Evolutionary conservation across 2,113 vertebrate genomes (phyloP).

Genomic region (Indri indri): DNA sequence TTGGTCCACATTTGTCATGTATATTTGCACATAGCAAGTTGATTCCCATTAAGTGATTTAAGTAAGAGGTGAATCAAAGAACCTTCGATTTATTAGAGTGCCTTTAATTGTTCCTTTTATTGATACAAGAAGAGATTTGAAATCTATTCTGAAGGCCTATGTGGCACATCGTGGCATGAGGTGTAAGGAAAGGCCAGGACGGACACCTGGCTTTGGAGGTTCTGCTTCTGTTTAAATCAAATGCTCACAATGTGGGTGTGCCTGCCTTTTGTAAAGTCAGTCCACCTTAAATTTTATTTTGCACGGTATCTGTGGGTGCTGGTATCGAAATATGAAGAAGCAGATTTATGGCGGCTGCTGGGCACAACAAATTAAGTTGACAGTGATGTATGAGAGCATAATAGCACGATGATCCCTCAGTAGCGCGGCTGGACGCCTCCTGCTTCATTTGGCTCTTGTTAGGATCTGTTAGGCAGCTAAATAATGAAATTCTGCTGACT

Average conservation of each 20-base stretch:
- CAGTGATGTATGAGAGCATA: constrained; percentile 95
- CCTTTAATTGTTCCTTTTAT: background rate
- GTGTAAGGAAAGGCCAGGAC: background rate
- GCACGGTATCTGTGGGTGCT: constrained; percentile 84
- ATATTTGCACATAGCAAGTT: background rate
- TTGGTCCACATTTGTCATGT: background rate
- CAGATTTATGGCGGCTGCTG: constrained; percentile 97
- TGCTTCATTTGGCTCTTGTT: constrained; percentile 94
- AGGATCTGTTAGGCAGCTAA: constrained; percentile 92
- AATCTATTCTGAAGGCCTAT: background rate
- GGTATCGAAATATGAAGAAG: constrained; percentile 92
- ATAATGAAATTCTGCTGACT: constrained; percentile 93
- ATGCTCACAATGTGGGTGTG: background rate
- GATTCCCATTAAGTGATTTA: background rate
- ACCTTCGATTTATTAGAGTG: background rate
- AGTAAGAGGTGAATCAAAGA: constrained; percentile 14
- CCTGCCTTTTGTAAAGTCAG: constrained; percentile 61
- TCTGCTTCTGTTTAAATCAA: background rate
- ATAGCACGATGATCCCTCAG: constrained; percentile 89
- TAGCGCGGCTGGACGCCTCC: constrained; percentile 87
- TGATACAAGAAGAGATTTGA: background rate
- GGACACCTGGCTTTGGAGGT: background rate
- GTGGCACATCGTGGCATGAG: background rate
- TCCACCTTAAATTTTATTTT: constrained; percentile 85
- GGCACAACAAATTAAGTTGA: constrained; percentile 98